phyloP scores from a whole-genome alignment of 2,888 invertebrate genomes.

The Acanthosepion pharaonis region DNA sequence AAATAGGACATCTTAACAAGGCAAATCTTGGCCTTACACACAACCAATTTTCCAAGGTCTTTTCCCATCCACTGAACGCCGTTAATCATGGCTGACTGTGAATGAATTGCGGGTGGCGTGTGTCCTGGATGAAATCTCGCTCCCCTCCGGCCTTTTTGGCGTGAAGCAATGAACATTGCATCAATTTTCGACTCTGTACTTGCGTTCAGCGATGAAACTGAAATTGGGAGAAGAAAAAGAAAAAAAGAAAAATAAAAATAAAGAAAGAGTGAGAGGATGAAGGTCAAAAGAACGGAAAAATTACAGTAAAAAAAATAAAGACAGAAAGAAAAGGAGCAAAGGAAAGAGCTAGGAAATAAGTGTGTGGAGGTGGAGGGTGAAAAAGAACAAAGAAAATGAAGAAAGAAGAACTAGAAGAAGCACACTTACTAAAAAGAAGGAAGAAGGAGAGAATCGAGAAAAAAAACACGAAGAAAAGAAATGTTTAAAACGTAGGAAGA shows the following conservation, averaged over 20 bases:
- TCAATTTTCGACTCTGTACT: background rate
- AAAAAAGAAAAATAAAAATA: background rate
- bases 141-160: background rate
- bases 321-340: background rate
- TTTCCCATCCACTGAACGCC: background rate
- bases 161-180: background rate
- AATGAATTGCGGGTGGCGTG: background rate
- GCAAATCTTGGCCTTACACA: background rate
- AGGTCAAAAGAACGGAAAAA: background rate
- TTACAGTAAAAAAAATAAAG: background rate
- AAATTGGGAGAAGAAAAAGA: background rate
- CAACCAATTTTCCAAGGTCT: constrained; percentile 9
- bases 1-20: background rate
- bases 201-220: background rate
- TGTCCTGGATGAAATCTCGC: background rate
- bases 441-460: background rate
- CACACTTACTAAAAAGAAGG: background rate
- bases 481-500: background rate
- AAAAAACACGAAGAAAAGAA: background rate
- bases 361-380: background rate
- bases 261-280: background rate
- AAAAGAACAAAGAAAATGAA: background rate
- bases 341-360: background rate
- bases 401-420: background rate
- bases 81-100: background rate